Evolutionary conservation across 2,113 vertebrate genomes (phyloP), one percentile per base, ranked within the genome.

Genomic region (Chionomys nivalis): DNA sequence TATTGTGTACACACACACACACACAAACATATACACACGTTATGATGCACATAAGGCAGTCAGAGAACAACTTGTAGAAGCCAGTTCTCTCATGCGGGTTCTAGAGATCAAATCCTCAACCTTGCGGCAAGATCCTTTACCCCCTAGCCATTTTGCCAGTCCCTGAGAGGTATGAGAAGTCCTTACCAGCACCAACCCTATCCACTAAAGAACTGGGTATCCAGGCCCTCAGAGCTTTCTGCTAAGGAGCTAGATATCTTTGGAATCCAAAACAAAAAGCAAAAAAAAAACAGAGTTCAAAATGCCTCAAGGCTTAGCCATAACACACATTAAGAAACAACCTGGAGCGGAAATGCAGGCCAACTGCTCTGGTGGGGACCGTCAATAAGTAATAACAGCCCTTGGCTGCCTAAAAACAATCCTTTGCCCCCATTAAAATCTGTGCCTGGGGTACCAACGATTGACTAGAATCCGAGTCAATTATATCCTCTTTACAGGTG

Each of bases 331-430:
- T 49, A 76, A 68, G 65, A 73, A 87, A 47, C 14, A 61, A 12
- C 19, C 21, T 1, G 6, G 21, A 96, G 52, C 36, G 26, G 10
- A 68, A 87, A 83, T 42, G n/a, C 76, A 55, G 31, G 31, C 66
- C 86, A 75, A 8, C 42, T 61, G 7, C 85, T 92, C 96, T 66
- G 76, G 79, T 10, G 7, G 76, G 55, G 42, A 78, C 44, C 5
- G 55, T 92, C 88, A 33, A 8, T 55, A 78, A 87, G 52, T 75
- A 89, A 81, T 82, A 86, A 90, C n/a, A 75, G 47, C 19, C 82
- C 66, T 72, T 36, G 87, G 72, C 77, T 94, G 63, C 72, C 94
- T 89, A 86, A 90, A 88, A 94, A 86, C 58, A 63, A 65, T 91
- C 72, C 78, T 82, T 77, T 76, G 78, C 14, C 24, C 10, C 66